These are phyloP conservation scores for Habropoda laboriosa DNA, from an alignment of 1,140 invertebrate species.

Conservation along the genomic window DNA sequence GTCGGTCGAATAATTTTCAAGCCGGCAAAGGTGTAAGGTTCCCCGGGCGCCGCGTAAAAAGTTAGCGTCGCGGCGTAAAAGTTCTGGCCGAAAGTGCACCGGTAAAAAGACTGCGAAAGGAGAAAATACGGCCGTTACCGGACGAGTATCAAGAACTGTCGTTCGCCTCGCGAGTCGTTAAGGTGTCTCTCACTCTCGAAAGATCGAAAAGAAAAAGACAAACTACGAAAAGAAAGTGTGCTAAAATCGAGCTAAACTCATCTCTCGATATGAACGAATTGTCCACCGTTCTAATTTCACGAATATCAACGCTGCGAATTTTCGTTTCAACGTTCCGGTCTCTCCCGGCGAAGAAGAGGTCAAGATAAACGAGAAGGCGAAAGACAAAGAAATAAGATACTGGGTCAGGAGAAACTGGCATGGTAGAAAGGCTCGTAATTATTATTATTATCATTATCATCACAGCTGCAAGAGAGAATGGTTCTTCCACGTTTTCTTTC, in stretches of 20 bases:
- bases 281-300: neutral
- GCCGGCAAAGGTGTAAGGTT: neutral
- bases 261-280: neutral
- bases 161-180: conserved; percentile 1
- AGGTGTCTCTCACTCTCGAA: neutral
- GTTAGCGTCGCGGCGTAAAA: conserved; percentile 8
- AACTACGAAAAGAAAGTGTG: neutral
- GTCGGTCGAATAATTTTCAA: conserved; percentile 4
- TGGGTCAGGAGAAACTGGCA: conserved; percentile 12
- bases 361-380: neutral
- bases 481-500: neutral
- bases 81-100: neutral
- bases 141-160: conserved; percentile 22
- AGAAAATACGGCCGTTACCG: neutral
- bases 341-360: too few relatives aligned
- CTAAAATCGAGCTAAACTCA: neutral
- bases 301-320: neutral
- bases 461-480: conserved; percentile 23
- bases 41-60: neutral
- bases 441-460: conserved; percentile 29
- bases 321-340: neutral
- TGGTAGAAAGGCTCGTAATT: conserved; percentile 23
- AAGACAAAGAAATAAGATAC: neutral
- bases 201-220: neutral
- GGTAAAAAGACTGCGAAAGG: neutral